Base-by-base conservation (phyloP, 2,797 vertebrate genomes). In the Oophaga sylvatica region DNA sequence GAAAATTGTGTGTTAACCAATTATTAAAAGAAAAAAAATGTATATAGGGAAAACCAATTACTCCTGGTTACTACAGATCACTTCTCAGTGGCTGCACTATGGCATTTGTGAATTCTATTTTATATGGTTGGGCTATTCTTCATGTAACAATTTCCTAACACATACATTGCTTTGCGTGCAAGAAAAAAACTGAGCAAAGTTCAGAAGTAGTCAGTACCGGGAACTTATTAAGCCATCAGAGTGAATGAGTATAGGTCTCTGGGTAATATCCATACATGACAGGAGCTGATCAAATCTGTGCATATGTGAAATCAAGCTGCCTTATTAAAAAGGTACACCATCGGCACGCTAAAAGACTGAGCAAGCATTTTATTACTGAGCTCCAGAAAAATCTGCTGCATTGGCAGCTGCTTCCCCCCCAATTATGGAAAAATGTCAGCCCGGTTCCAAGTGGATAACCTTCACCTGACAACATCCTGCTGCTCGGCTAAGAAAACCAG, bases 401-500 rank as follows among this genome's bases (percentile, higher is more conserved):
- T 77, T 68, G 62, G 41, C 80, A 70, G 81, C 48, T 59, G 17
- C 29, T 41, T 31, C 31, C 15, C 60, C 48, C 59, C 35, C 70
- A 48, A 70, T 83, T 83, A 79, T 79, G 29, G 80, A 78, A 78
- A 82, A 82, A 79, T 60, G 70, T 77, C 60, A 73, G 68, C 35
- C n/a, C 11, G 10, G 20, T 75, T 87, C 68, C 57, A 87, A 71
- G 60, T 71, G 80, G 67, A 68, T 81, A 78, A 83, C 86, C 86
- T 87, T 87, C 80, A 87, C 86, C 86, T 77, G 86, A 22, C 26
- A 87, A 76, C 59, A 41, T 76, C 76, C 70, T 81, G 70, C 85
- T 75, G 26, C 26, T 53, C 19, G 78, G 63, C 29, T 11, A 87
- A 73, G 59, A 79, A 41, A 41, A 29, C 41, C 53, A 60, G 29